These are phyloP conservation scores for Yponomeuta evonymella DNA, from an alignment of 2,888 invertebrate genomes.

Conservation along the genomic window DNA sequence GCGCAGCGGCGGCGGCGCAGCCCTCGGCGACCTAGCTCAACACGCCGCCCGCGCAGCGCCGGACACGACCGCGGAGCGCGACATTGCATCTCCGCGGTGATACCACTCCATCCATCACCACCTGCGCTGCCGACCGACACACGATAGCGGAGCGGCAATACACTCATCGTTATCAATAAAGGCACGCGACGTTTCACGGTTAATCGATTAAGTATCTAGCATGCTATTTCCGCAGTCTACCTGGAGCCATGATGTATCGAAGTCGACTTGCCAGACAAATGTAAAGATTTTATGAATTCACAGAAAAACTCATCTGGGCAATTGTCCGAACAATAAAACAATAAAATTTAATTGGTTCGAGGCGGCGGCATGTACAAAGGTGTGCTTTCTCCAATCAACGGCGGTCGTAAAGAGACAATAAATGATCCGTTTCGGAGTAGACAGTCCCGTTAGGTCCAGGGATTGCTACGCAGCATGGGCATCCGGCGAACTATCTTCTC, in stretches of 20 bases:
- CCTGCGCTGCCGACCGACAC: neutral
- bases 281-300: neutral
- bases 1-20: constrained; percentile 15
- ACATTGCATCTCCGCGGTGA: constrained; percentile 12
- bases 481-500: too few species aligned
- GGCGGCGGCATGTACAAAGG: constrained; percentile 5
- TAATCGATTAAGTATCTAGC: neutral
- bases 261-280: neutral
- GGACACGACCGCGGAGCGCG: constrained; percentile 14
- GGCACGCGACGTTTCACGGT: too few species aligned
- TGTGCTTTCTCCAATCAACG: constrained; percentile 18
- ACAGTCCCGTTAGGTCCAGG: constrained; percentile 22
- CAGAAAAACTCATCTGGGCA: neutral
- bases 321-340: constrained; percentile 6
- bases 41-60: constrained; percentile 2
- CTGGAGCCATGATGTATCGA: neutral
- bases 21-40: constrained; percentile 19
- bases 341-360: constrained; percentile 2
- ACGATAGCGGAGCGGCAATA: neutral
- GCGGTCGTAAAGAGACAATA: constrained; percentile 24
- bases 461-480: neutral
- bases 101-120: neutral
- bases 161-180: neutral
- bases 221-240: neutral
- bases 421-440: constrained; percentile 21